Percentiles rank a stretch among this genome's conserved stretches.
Evolutionary conservation across 2,888 invertebrate species (phyloP).

Genomic region (Acleris cristana): DNA sequence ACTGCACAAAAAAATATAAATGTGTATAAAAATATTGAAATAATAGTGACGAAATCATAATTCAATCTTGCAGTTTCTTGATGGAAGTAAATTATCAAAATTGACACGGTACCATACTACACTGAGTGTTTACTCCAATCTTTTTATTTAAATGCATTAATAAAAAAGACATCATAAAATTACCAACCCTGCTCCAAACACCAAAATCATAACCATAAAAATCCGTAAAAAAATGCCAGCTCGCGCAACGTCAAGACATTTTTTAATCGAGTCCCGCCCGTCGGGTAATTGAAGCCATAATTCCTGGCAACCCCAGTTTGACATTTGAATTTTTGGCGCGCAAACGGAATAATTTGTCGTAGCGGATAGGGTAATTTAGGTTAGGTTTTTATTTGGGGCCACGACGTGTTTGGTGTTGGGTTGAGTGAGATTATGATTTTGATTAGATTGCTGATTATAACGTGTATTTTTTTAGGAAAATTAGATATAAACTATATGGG

Average conservation of each 20-base stretch:
- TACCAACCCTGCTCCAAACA: slow-evolving; percentile 49
- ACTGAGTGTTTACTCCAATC: no score
- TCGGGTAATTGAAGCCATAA: slow-evolving; percentile 79
- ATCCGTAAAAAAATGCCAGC: slow-evolving; percentile 55
- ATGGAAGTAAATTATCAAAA: no score
- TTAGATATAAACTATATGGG: background rate
- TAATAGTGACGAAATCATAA: no score
- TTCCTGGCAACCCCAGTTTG: slow-evolving; percentile 79
- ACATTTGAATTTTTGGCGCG: slow-evolving; percentile 78
- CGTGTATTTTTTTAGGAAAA: background rate
- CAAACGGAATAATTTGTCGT: slow-evolving; percentile 70
- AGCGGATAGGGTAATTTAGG: slow-evolving; percentile 65
- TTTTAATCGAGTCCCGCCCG: slow-evolving; percentile 71
- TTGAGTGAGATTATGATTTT: slow-evolving; percentile 14
- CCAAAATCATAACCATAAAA: slow-evolving; percentile 47
- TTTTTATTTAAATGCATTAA: background rate
- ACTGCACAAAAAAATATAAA: no score
- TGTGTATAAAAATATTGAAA: no score
- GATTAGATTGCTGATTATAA: slow-evolving; percentile 3
- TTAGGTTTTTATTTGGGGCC: slow-evolving; percentile 53
- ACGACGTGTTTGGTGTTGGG: slow-evolving; percentile 49
- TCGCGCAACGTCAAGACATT: slow-evolving; percentile 75
- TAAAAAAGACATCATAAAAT: slow-evolving; percentile 6
- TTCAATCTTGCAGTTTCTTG: no score
- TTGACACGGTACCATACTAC: no score